Conservation (phyloP, 2,113 vertebrate genomes). For the Eudorcas thomsonii region DNA sequence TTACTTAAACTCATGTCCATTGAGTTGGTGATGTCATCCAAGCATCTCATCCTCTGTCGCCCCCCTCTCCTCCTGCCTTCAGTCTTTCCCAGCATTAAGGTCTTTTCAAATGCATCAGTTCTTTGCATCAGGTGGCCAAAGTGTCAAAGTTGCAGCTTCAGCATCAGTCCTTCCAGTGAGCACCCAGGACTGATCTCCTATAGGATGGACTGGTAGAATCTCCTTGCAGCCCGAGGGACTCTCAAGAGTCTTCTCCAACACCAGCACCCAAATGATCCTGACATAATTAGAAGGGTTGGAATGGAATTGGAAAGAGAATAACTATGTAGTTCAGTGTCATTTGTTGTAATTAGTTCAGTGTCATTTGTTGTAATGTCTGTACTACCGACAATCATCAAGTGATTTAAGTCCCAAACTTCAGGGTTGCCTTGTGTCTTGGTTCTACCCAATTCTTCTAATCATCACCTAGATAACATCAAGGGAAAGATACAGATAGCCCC, state of each 20-base stretch:
- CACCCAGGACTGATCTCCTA: background rate
- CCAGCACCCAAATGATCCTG: background rate
- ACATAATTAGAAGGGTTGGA: background rate
- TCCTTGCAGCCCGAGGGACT: background rate
- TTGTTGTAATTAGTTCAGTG: background rate
- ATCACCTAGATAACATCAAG: background rate
- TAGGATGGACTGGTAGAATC: background rate
- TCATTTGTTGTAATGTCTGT: background rate
- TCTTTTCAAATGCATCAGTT: background rate
- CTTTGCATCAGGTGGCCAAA: background rate
- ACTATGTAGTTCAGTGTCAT: background rate
- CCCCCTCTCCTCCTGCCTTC: background rate
- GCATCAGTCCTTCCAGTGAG: background rate
- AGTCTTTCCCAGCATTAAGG: background rate
- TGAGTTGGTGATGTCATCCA: background rate
- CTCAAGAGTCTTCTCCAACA: background rate
- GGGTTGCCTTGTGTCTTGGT: background rate
- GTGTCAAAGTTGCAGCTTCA: background rate
- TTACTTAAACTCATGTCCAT: background rate
- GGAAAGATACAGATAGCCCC: background rate
- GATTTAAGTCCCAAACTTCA: background rate
- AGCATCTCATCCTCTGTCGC: background rate
- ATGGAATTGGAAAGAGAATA: background rate
- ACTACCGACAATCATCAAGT: background rate
- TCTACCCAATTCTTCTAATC: background rate